Evolutionary conservation across 2,888 invertebrate species (phyloP).

Genomic region (Tortrix viridana): DNA sequence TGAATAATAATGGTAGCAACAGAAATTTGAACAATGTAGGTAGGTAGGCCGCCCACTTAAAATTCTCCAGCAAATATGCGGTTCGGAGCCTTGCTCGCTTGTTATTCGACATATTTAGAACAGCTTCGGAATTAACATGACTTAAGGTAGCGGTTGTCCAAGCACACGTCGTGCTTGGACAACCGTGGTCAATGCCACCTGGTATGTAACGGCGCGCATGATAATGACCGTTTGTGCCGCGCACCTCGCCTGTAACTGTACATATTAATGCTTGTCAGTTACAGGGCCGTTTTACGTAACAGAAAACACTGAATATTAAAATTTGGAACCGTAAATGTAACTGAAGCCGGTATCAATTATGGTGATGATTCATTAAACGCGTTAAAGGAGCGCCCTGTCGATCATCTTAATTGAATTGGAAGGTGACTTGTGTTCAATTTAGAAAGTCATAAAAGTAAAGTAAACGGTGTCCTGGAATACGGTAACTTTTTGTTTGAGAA

Average conservation of each 20-base stretch:
- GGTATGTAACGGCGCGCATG: constrained; percentile 62
- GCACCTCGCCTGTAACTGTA: constrained; percentile 51
- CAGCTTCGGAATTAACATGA: constrained; percentile 65
- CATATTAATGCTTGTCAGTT: constrained; percentile 40
- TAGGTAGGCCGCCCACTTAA: constrained; percentile 39
- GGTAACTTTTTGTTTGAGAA: constrained; percentile 22
- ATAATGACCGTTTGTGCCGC: constrained; percentile 62
- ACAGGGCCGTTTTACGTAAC: constrained; percentile 46
- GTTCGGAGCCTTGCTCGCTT: constrained; percentile 61
- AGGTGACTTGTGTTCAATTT: constrained; percentile 5
- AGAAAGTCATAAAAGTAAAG: constrained; percentile 14
- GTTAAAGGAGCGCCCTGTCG: too few relatives aligned
- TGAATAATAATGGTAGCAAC: constrained; percentile 12
- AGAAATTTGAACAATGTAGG: constrained; percentile 22
- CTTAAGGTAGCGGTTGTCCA: constrained; percentile 55
- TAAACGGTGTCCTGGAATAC: constrained; percentile 13
- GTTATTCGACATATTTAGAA: constrained; percentile 62
- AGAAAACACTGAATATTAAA: constrained; percentile 28
- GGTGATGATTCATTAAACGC: constrained; percentile 20
- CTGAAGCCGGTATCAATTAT: constrained; percentile 9
- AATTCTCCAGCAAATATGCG: constrained; percentile 59
- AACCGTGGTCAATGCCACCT: constrained; percentile 69
- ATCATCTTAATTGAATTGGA: not conserved
- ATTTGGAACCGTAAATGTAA: constrained; percentile 20
- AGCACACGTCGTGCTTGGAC: constrained; percentile 48